These are phyloP conservation scores for Acronicta alni DNA, from an alignment of 2,888 invertebrate genomes.

Conservation along the genomic window DNA sequence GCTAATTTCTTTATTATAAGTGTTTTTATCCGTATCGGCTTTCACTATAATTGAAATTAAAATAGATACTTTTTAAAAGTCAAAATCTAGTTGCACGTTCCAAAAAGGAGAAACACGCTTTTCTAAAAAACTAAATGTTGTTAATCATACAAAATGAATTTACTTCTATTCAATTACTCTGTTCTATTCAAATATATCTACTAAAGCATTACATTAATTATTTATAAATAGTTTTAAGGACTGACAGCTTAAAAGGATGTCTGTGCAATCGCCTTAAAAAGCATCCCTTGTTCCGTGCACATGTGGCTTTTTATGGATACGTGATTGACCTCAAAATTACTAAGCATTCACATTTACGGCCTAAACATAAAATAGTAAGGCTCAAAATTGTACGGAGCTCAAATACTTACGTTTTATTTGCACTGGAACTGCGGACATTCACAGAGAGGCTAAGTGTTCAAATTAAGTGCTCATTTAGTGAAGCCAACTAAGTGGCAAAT, in stretches of 20 bases:
- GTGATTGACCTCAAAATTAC: conserved; percentile 33
- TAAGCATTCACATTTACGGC: conserved; percentile 5
- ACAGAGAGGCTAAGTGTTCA: conserved; percentile 12
- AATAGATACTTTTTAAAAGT: too few relatives aligned
- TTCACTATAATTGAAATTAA: too few relatives aligned
- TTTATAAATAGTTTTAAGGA: background rate
- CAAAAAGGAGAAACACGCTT: too few relatives aligned
- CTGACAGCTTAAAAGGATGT: conserved; percentile 8
- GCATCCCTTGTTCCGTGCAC: conserved; percentile 20
- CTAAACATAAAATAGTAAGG: conserved; percentile 19
- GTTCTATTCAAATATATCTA: too few relatives aligned
- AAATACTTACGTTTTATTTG: conserved; percentile 9
- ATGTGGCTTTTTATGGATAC: conserved; percentile 33
- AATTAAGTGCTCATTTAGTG: conserved; percentile 19
- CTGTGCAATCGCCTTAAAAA: conserved; percentile 15
- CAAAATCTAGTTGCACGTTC: too few relatives aligned
- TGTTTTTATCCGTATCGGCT: too few relatives aligned
- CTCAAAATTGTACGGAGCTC: conserved; percentile 16
- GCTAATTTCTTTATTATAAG: too few relatives aligned
- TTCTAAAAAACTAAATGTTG: too few relatives aligned
- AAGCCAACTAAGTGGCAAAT: background rate
- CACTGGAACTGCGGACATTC: background rate
- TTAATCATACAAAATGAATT: too few relatives aligned
- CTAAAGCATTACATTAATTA: too few relatives aligned
- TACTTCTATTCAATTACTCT: too few relatives aligned